Base-by-base conservation (phyloP, 1,140 invertebrate genomes). In the Cotesia typhae region DNA sequence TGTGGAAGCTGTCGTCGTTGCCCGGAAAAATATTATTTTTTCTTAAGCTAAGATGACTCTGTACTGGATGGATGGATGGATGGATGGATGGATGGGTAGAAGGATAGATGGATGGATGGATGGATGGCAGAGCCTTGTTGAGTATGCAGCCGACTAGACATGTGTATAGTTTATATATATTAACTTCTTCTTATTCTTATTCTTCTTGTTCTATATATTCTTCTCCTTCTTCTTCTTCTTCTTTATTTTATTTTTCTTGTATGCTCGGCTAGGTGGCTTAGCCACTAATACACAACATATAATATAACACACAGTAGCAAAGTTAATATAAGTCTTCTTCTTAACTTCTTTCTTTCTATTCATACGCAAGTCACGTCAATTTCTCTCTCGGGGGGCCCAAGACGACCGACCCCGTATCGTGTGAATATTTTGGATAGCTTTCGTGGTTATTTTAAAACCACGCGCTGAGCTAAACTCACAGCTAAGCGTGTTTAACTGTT, bases 391-490 rank as follows among this genome's bases (percentile, higher is more conserved):
- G 36, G 36, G 36, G 36, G 36, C 37, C 63, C 51, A 47, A n/a
- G 61, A 64, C 28, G 60, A 71, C 35, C 67, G 37, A 28, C n/a
- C 63, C 51, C 35, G 53, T 35, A 81, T 75, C 83, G 81, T 84
- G 81, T 85, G 82, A 83, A 84, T 82, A 81, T 83, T 83, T 81
- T 75, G 75, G 75, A 82, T 73, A 36, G 38, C 64, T 51, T 63
- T 55, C 55, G 59, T 17, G 60, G 61, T 61, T 55, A 64, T 64
- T 52, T 64, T 71, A 51, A 64, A 51, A 61, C 28, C 20, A 51
- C 78, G 79, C 74, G 75, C 79, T 84, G 83, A 84, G 82, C 81
- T 84, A 86, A 86, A 80, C 10, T 61, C 28, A 81, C 73, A 38
- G 55, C 37, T 47, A 47, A 47, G 10, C 41, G 41, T 7, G 41